A percentile compares a stretch with the other conserved stretches of the same genome.
These are phyloP conservation scores for Pterophyllum scalare DNA, from an alignment of 2,113 vertebrate species.

Conservation along the genomic window DNA sequence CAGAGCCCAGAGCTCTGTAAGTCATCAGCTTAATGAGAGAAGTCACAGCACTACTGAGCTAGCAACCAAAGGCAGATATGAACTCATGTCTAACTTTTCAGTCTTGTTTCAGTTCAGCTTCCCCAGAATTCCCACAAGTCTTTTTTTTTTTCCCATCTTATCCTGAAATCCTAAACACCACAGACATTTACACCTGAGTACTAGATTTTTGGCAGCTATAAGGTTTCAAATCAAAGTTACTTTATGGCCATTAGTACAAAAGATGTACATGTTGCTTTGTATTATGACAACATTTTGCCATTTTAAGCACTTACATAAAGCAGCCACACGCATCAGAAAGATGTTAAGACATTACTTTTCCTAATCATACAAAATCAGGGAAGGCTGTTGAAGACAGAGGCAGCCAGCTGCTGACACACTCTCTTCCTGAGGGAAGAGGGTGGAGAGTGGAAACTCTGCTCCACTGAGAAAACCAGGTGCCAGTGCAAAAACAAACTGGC, in stretches of 20 bases:
- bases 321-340: conserved; percentile 22
- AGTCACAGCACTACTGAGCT: conserved; percentile 5
- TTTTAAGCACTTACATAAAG: conserved; percentile 38
- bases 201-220: neutral
- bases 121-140: neutral
- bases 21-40: neutral
- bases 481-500: conserved; percentile 18
- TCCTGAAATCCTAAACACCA: neutral
- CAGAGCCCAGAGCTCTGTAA: neutral
- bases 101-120: neutral
- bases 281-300: conserved; percentile 19
- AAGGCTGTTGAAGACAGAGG: conserved; percentile 34
- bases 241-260: neutral
- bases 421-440: conserved; percentile 60
- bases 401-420: conserved; percentile 61
- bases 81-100: neutral
- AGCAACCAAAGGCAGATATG: neutral
- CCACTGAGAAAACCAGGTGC: conserved; percentile 56
- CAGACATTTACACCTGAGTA: conserved; percentile 5
- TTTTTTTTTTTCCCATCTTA: neutral
- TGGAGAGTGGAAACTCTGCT: conserved; percentile 63
- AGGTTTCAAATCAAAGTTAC: neutral
- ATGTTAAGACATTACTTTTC: conserved; percentile 7
- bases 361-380: conserved; percentile 15
- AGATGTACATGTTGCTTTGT: neutral